Evolutionary conservation across 2,888 invertebrate species (phyloP).

Genomic region (Tipula lateralis): DNA sequence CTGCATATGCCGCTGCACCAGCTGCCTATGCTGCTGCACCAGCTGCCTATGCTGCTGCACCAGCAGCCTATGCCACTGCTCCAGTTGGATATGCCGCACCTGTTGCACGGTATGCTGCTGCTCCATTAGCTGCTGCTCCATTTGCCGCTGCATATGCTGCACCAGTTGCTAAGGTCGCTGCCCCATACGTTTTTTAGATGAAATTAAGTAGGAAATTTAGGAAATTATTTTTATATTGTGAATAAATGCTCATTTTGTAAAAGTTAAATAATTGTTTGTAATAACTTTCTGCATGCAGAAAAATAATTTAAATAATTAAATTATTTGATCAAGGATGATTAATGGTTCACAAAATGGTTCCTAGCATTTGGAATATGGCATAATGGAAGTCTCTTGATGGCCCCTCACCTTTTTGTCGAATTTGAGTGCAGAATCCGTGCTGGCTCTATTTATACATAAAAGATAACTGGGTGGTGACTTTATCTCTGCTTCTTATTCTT

Average conservation of each 20-base stretch:
- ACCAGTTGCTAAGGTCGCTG: slow-evolving; percentile 21
- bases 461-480: too few relatives aligned
- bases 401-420: too few relatives aligned
- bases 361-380: too few relatives aligned
- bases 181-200: slow-evolving; percentile 33
- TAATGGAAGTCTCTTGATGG: too few relatives aligned
- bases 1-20: slow-evolving; percentile 51
- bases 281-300: too few relatives aligned
- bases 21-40: slow-evolving; percentile 29
- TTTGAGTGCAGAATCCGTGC: too few relatives aligned
- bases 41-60: neutral
- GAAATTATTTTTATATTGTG: neutral
- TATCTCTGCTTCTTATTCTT: too few relatives aligned
- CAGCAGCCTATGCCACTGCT: slow-evolving; percentile 29
- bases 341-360: too few relatives aligned
- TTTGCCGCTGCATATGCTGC: slow-evolving; percentile 21
- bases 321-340: too few relatives aligned
- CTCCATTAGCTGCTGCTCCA: slow-evolving; percentile 29
- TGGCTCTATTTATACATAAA: too few relatives aligned
- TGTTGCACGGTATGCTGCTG: neutral
- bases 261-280: too few relatives aligned
- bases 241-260: neutral
- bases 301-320: too few relatives aligned
- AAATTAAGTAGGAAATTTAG: neutral
- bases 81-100: neutral